Evolutionary conservation across 2,113 vertebrate species (phyloP), one percentile per base, ranked within the genome.

Genomic region (Daubentonia madagascariensis): DNA sequence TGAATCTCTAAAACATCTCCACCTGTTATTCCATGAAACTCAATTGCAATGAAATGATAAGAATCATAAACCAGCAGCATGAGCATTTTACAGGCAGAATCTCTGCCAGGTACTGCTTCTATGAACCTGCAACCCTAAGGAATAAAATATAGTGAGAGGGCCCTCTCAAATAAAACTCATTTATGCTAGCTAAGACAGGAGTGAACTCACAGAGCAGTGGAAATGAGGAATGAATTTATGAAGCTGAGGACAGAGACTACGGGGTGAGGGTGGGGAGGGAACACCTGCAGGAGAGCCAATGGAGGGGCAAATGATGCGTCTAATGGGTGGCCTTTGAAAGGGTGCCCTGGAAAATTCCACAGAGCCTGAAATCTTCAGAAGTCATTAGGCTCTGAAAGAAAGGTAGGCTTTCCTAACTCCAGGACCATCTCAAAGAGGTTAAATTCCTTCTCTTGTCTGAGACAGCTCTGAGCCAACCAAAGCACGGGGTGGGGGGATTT

Each of bases 11-110:
- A 93, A 80, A 89, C 18, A 85, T 92, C 89, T 91, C 85, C 57
- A 91, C 93, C 95, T 94, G 79, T 68, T 92, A 84, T 80, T 57
- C 43, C 35, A 57, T 50, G 75, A 98, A 93, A 94, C 48, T 70
- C 85, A 65, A 86, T 0, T 93, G 89, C 84, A 87, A 35, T 81
- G 83, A 95, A 95, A 98, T 93, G 70, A 72, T 89, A 95, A 97
- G 97, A 92, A 87, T 90, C 78, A 94, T 89, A 97, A 97, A 93
- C 83, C 70, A 78, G 48, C 89, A 90, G 86, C 32, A 89, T 0
- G 79, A 89, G 75, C 83, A 87, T 89, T 96, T 94, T 83, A 76
- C 11, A 95, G 45, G 89, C 89, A 54, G 83, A 76, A 79, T 92
- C 52, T 92, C 91, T 94, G 88, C 72, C 89, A 91, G 7, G 85